These are phyloP conservation scores for Yoshiicerus persimilis DNA, from an alignment of 1,140 invertebrate genomes.

Conservation along the genomic window DNA sequence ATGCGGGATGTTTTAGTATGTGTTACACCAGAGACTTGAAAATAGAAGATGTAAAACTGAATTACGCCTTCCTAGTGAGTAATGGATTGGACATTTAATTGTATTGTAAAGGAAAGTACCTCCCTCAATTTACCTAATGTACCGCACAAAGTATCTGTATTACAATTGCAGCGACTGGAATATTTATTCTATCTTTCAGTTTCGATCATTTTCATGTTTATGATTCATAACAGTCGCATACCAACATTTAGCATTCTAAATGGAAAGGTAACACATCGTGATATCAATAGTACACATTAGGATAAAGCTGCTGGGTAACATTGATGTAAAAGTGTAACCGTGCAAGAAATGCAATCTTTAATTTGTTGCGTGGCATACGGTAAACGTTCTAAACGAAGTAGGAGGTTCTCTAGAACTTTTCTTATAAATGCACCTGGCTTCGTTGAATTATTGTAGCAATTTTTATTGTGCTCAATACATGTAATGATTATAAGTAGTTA, in stretches of 20 bases:
- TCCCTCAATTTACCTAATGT: neutral
- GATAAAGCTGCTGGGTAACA: neutral
- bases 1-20: too few relatives aligned
- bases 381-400: neutral
- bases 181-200: neutral
- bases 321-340: neutral
- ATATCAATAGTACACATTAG: neutral
- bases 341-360: neutral
- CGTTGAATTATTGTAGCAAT: neutral
- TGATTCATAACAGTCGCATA: neutral
- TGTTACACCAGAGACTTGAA: neutral
- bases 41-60: neutral
- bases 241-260: neutral
- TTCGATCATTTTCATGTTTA: neutral
- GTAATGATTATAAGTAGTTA: too few relatives aligned
- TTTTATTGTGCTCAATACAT: too few relatives aligned
- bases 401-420: neutral
- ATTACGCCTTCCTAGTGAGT: constrained; percentile 11
- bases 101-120: neutral
- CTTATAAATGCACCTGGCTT: neutral
- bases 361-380: neutral
- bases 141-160: neutral
- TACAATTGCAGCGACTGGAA: neutral
- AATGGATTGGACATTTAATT: neutral
- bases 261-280: neutral